Base-by-base conservation (phyloP, 1,140 invertebrate species). In the Bombus turneri region DNA sequence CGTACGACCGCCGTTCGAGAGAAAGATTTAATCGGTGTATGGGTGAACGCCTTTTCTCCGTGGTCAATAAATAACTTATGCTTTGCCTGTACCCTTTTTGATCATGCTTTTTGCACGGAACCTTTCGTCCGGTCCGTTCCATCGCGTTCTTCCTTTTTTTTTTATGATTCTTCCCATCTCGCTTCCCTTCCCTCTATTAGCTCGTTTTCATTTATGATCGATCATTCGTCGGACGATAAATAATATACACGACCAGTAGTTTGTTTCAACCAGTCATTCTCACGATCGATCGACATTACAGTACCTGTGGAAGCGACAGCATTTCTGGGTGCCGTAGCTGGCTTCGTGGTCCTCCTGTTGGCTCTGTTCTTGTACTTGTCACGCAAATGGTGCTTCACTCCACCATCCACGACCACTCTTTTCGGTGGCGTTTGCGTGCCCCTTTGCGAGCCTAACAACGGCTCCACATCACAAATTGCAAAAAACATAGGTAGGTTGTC, bases 321-420 rank as follows among this genome's bases (percentile, higher is more conserved):
- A 86, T 96, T 98, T 94, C 95, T 98, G 81, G 97, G 97, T 92
- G 97, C 96, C 80, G 96, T 98, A 85, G 97, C 96, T 84, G 97
- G 97, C 64, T 97, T 98, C 89, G 96, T 97, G 31, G 96, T 97
- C 47, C 95, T 98, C 43, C 95, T 98, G 74, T 94, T 98, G 85
- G 96, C 98, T n/a, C 96, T 98, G 88, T 97, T 97, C 89, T 95
- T 98, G 74, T 98, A 98, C 94, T 95, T 98, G 76, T 97, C 97
- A 93, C 97, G 97, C 90, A 97, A 97, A 93, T 96, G 97, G 95
- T 97, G 97, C 92, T 97, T 97, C 94, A 96, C 94, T 43, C 88
- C 92, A 13, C 89, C 94, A 90, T 87, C 94, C 47, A 89, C 93
- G 8, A 89, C 93, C 73, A 91, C 93, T 34, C 93, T 95, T 69